phyloP scores from a whole-genome alignment of 2,113 vertebrate species.

The Willisornis vidua region DNA sequence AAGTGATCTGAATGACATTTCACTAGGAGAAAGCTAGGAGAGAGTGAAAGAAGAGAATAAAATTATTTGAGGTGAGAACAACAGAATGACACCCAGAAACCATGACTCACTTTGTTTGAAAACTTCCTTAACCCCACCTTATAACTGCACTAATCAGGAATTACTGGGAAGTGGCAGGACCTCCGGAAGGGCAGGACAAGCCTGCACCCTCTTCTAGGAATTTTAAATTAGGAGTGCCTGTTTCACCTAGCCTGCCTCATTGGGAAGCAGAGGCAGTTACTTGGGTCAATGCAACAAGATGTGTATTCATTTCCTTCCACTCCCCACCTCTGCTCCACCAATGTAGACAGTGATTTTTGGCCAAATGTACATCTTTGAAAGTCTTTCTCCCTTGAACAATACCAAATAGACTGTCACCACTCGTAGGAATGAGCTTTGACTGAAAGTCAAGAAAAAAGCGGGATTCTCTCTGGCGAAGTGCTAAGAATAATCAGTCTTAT shows the following conservation, averaged over 20 bases:
- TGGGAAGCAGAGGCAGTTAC: neutral
- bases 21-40: neutral
- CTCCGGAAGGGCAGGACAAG: neutral
- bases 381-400: neutral
- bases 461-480: neutral
- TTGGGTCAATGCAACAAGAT: neutral
- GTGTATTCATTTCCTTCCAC: neutral
- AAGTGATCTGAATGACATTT: neutral
- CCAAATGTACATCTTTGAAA: neutral
- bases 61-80: neutral
- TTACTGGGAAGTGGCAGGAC: neutral
- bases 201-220: neutral
- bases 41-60: neutral
- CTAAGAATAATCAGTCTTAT: neutral
- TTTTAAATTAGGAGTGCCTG: neutral
- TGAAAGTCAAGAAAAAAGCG: neutral
- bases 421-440: neutral
- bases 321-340: neutral
- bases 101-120: neutral
- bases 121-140: neutral
- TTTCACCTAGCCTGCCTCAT: neutral
- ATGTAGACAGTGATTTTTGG: neutral
- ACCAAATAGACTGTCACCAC: neutral
- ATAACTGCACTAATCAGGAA: neutral
- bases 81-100: neutral